phyloP scores from a whole-genome alignment of 2,113 vertebrate species.

The Neolamprologus ventralis region DNA sequence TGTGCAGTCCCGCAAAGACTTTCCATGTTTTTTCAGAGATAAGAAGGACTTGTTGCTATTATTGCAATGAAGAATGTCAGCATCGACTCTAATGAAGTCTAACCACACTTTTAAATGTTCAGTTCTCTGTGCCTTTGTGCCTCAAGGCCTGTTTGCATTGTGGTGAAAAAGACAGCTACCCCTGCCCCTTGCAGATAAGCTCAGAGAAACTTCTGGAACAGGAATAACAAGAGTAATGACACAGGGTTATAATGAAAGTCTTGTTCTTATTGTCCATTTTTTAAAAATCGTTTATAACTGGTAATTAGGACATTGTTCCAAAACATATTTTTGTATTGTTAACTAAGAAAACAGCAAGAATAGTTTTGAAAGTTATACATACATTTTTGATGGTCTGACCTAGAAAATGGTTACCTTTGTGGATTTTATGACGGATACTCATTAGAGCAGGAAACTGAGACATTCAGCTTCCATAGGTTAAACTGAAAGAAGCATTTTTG shows the following conservation, averaged over 20 bases:
- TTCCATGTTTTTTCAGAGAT: background rate
- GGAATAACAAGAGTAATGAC: background rate
- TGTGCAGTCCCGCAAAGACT: background rate
- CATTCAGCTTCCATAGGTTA: background rate
- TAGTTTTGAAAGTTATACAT: background rate
- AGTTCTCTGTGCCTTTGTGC: background rate
- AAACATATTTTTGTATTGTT: background rate
- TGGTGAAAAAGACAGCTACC: background rate
- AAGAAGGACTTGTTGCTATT: background rate
- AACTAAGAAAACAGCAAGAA: background rate
- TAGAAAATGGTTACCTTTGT: background rate
- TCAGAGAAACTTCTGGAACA: background rate
- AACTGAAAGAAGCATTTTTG: background rate
- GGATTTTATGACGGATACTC: background rate
- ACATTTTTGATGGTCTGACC: background rate
- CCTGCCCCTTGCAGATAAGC: background rate
- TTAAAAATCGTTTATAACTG: rapidly evolving
- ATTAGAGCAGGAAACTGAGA: background rate
- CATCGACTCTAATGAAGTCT: background rate
- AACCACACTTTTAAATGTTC: background rate
- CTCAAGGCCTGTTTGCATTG: background rate
- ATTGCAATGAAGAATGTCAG: background rate
- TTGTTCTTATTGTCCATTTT: background rate
- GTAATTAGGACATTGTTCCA: background rate
- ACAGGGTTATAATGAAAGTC: background rate